Evolutionary conservation across 64 coral and sea anemone genomes (phyloP).

Genomic region (Montipora cactus): DNA sequence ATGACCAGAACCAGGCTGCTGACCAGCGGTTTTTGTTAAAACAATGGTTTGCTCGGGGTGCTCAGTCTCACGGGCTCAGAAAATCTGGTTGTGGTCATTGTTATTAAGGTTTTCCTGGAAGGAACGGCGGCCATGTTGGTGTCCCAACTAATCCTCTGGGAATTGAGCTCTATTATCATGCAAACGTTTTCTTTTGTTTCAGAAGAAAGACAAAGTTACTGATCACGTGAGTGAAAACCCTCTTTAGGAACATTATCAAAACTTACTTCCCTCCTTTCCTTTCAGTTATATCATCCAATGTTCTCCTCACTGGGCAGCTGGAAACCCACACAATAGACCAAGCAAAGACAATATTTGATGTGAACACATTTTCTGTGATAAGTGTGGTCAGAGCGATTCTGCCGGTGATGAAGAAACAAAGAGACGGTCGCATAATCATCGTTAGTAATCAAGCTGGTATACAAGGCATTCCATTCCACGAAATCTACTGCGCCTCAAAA

Average conservation of each 20-base stretch:
- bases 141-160: too few species aligned
- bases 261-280: neutral
- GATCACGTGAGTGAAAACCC: too few species aligned
- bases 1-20: too few species aligned
- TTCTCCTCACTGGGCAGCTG: conserved; percentile 83
- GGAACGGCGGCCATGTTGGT: too few species aligned
- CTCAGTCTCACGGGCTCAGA: too few species aligned
- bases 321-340: conserved; percentile 95
- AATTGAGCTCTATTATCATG: too few species aligned
- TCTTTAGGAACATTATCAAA: neutral
- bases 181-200: too few species aligned
- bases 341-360: conserved; percentile 88
- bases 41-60: too few species aligned
- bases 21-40: too few species aligned
- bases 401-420: conserved; percentile 93
- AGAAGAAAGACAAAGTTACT: too few species aligned
- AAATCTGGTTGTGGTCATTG: too few species aligned
- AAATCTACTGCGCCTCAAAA: conserved; percentile 91
- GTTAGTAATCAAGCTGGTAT: conserved; percentile 96
- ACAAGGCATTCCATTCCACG: conserved; percentile 91
- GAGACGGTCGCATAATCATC: conserved; percentile 83
- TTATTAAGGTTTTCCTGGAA: too few species aligned
- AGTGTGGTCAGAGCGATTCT: conserved; percentile 79
- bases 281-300: conserved; percentile 93
- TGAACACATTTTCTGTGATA: conserved; percentile 88